Base-by-base conservation (phyloP, 2,888 invertebrate species). In the Prenolepis imparis region DNA sequence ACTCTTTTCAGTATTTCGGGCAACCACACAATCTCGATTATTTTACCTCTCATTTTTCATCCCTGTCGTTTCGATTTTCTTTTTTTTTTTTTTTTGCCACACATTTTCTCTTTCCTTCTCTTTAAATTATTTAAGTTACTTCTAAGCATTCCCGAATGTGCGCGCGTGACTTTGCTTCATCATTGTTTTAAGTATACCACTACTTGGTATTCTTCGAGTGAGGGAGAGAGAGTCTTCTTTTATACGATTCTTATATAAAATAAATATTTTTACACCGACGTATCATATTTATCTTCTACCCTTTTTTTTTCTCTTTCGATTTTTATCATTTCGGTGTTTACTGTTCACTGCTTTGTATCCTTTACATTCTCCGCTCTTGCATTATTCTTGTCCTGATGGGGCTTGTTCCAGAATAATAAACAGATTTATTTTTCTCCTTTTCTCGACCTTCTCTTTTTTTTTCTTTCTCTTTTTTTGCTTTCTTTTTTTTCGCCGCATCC, bases 321-420 rank as follows among this genome's bases (percentile, higher is more conserved):
- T 73, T 73, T 78, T 59, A 73, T 32, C 74, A 41, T 44, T 72
- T 73, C 9, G 11, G n/a, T 55, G 5, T 21, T 72, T 57, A 28
- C 11, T 28, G 55, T 77, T 57, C 70, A 24, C 15, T 44, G 18
- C 63, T 72, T 78, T 32, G 73, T 70, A 44, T 57, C 72, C 18
- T 21, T 68, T 18, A 52, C 18, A 39, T 67, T 44, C 21, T 44
- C 15, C 59, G 12, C 18, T 32, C 24, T 44, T 41, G 77, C 21
- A 15, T 67, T 66, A 67, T 77, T 28, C 41, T 59, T 59, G 21
- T 73, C 59, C 41, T 32, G 73, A 36, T 73, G 18, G 12, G 32
- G 24, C 15, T 32, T 59, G 74, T 59, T 21, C 12, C 78, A 12
- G 44, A 78, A 78, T 78, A 78, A 78, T 72, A 72, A 78, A 59